These are phyloP conservation scores for Cryptoblepharus egeriae DNA, from an alignment of 2,797 vertebrate genomes.

Conservation along the genomic window DNA sequence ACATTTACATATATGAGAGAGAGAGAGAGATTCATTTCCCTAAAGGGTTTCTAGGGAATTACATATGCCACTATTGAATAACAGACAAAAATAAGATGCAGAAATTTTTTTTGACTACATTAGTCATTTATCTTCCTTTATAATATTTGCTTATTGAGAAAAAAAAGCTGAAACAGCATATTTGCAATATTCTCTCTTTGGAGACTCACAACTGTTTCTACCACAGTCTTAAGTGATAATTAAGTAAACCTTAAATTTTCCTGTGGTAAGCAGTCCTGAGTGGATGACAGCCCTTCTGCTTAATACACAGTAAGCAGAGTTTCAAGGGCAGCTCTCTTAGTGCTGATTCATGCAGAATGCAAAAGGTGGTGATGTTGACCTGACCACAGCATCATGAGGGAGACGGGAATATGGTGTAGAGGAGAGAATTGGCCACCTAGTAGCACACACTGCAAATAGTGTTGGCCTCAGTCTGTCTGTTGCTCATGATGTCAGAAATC, in stretches of 20 bases:
- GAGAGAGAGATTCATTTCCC: neutral
- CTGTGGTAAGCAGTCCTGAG: constrained; percentile 22
- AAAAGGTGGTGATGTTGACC: neutral
- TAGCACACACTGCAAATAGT: neutral
- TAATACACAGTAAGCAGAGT: neutral
- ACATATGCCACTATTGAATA: neutral
- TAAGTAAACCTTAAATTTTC: constrained; percentile 40
- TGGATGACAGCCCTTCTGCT: neutral
- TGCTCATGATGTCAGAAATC: neutral
- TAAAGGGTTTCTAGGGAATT: constrained; percentile 17
- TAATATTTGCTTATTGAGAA: constrained; percentile 27
- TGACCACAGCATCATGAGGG: neutral
- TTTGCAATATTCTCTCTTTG: constrained; percentile 24
- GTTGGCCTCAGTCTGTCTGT: too few species aligned
- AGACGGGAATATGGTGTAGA: neutral
- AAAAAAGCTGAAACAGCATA: constrained; percentile 26
- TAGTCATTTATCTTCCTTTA: neutral
- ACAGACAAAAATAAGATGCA: neutral
- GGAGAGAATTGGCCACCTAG: neutral
- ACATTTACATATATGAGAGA: accelerated
- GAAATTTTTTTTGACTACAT: constrained; percentile 30
- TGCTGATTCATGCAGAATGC: neutral
- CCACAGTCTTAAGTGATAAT: constrained; percentile 35
- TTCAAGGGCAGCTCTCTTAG: neutral
- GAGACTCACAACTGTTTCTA: constrained; percentile 16